A percentile compares a stretch with the other conserved stretches of the same genome.
Evolutionary conservation across 1,140 invertebrate species (phyloP).

Genomic region (Drosophila aff.): DNA sequence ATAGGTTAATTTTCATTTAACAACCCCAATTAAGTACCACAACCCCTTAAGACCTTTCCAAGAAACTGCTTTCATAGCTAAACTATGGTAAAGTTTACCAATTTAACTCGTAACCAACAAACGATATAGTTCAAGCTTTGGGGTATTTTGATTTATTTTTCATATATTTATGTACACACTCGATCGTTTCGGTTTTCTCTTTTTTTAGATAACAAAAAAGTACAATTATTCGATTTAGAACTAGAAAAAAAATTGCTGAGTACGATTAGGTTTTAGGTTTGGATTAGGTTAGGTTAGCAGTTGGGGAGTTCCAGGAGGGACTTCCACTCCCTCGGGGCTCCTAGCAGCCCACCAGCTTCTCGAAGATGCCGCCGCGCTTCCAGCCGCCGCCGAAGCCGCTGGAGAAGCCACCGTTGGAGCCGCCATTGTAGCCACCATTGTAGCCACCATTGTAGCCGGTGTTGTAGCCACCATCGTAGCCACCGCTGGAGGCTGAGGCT

Average conservation of each 20-base stretch:
- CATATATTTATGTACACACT: conserved; percentile 42
- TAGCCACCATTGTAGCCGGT: conserved; percentile 31
- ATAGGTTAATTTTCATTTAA: too few relatives aligned
- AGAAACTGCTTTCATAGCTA: too few relatives aligned
- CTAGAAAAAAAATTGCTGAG: conserved; percentile 60
- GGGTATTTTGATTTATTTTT: conserved; percentile 38
- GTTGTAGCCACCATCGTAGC: conserved; percentile 41
- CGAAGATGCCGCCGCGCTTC: conserved; percentile 78
- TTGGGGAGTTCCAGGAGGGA: not conserved
- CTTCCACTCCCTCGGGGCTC: not conserved
- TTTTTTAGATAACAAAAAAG: conserved; percentile 30
- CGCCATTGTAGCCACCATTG: conserved; percentile 37
- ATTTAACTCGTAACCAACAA: not conserved
- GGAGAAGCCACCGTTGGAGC: conserved; percentile 30
- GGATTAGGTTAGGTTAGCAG: conserved; percentile 23
- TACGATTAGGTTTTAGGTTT: conserved; percentile 43
- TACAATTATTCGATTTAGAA: conserved; percentile 60
- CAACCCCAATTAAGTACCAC: too few relatives aligned
- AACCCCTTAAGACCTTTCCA: too few relatives aligned
- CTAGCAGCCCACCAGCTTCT: conserved; percentile 76
- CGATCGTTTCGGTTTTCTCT: conserved; percentile 27
- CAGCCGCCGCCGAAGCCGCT: conserved; percentile 51
- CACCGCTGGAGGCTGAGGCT: conserved; percentile 12
- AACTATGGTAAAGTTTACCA: not conserved
- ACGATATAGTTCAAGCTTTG: conserved; percentile 6